Base-by-base conservation (phyloP, 2,888 invertebrate species). In the Tenthredo distinguenda region DNA sequence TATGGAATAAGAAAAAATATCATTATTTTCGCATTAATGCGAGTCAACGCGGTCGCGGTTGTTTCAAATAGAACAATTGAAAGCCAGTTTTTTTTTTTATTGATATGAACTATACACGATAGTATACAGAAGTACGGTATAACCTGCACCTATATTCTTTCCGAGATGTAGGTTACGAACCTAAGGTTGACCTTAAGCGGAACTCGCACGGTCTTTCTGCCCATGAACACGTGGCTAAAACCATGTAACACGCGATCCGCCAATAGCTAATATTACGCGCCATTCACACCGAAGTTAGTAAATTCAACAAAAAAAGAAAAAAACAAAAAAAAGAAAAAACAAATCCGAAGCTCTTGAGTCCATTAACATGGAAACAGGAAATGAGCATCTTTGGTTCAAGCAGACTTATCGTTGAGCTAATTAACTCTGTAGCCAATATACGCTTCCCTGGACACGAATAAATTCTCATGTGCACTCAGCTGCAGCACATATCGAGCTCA, bases 141-240 rank as follows among this genome's bases (percentile, higher is more conserved):
- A 55, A 55, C 37, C 34, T 34, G 37, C 34, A 26, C 26, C 40
- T 47, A 43, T 40, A 74, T 21, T 47, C 4, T 43, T 10, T 26
- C 34, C 7, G 18, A 55, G 31, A 79, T 55, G 55, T 79, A 77
- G 77, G 77, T 55, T 79, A 79, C 55, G 47, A 76, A 76, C 55
- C 34, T 62, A 34, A 62, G 62, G 62, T 81, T 81, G 62, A 58
- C 58, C 62, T 21, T 37, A 21, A n/a, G 81, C 37, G 62, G 62
- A 81, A 81, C 62, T 81, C 62, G 62, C 40, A 21, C 58, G 50
- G 62, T 58, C 37, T 34, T 47, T 81, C 26, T 21, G 81, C 50
- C 55, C n/a, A 55, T 40, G 62, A 81, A 81, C 81, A 40, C 62
- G 81, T 81, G 62, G 81, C 81, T 62, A 43, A 79, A 37, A 62